Percentiles rank a stretch among this genome's conserved stretches.
phyloP scores from a whole-genome alignment of 2,797 vertebrate species.

The Crax fasciolata region DNA sequence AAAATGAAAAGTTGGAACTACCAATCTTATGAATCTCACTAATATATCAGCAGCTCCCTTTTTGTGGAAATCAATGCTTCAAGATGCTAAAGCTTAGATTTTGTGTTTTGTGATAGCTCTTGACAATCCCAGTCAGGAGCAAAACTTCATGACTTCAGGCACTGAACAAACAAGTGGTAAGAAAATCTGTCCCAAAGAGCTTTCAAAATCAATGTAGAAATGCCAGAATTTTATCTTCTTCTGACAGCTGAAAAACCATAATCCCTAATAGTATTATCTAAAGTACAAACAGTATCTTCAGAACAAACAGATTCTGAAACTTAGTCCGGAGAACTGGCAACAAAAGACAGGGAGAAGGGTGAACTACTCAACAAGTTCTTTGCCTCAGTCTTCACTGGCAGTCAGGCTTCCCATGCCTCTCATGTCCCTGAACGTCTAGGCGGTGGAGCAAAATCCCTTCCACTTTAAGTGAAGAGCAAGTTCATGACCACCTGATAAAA shows the following conservation, averaged over 20 bases:
- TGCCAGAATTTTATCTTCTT: conserved; percentile 30
- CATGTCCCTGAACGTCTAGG: background rate
- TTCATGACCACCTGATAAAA: background rate
- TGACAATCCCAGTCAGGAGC: background rate
- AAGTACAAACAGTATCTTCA: background rate
- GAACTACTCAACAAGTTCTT: background rate
- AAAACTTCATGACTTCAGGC: conserved; percentile 26
- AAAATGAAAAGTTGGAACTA: background rate
- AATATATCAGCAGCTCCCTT: background rate
- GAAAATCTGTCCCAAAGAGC: background rate
- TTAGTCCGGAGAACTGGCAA: background rate
- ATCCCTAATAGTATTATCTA: background rate
- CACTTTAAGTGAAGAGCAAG: background rate
- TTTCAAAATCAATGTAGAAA: conserved; percentile 41
- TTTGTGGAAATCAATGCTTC: background rate
- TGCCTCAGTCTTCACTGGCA: background rate
- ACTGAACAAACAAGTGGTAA: background rate
- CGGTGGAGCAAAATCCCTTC: background rate
- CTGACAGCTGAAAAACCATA: conserved; percentile 20
- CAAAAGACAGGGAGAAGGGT: background rate
- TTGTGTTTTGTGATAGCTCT: background rate
- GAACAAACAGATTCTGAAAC: background rate
- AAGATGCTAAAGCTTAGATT: background rate
- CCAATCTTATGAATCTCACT: background rate
- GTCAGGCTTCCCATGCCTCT: background rate